phyloP scores from a whole-genome alignment of 2,888 invertebrate genomes.

The Neoaliturus tenellus region DNA sequence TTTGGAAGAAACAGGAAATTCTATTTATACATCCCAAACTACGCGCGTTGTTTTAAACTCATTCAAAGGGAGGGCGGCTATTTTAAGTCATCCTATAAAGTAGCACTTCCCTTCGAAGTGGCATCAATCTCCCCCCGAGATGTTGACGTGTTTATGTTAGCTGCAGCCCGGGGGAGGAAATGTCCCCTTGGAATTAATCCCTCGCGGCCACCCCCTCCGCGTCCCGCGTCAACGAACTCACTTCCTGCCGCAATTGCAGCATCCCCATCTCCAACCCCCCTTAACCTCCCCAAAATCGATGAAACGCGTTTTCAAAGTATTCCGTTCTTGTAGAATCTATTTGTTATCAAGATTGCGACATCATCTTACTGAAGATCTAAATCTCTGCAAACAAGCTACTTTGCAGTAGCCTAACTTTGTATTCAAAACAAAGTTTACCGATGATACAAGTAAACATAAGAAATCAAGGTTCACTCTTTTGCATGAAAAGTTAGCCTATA shows the following conservation, averaged over 20 bases:
- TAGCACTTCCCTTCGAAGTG: not conserved
- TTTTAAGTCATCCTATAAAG: not conserved
- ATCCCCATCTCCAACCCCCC: not conserved
- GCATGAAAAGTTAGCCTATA: no score
- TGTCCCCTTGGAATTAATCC: conserved; percentile 4
- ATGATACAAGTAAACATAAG: no score
- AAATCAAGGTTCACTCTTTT: no score
- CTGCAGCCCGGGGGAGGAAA: not conserved
- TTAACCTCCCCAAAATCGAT: not conserved
- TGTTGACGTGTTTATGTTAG: conserved; percentile 6
- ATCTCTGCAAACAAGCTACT: no score
- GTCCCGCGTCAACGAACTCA: not conserved
- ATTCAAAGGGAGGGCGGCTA: not conserved
- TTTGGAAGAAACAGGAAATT: no score
- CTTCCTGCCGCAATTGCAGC: conserved; percentile 11
- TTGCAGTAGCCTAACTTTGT: no score
- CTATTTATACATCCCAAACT: no score
- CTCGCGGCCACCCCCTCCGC: not conserved
- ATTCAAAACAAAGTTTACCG: no score
- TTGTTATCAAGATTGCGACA: not conserved
- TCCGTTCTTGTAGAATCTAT: not conserved
- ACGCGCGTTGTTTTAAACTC: not conserved
- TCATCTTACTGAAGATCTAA: no score
- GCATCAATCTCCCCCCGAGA: not conserved
- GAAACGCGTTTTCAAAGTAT: not conserved